phyloP scores from a whole-genome alignment of 2,888 invertebrate species.

The Apodemia hepburni region DNA sequence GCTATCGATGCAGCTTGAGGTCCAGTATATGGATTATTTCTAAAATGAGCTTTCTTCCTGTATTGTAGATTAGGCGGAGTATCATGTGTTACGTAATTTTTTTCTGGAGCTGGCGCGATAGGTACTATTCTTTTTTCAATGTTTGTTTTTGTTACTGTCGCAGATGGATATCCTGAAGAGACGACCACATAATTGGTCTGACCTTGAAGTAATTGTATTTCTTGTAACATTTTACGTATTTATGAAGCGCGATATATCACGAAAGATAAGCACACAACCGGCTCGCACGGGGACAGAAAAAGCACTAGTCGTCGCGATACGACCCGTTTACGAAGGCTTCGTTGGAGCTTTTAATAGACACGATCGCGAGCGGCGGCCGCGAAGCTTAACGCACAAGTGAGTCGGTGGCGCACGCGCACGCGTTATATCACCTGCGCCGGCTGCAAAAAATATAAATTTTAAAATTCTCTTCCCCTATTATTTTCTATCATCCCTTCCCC shows the following conservation, averaged over 20 bases:
- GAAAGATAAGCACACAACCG: slow-evolving; percentile 49
- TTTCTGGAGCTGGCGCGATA: slow-evolving; percentile 80
- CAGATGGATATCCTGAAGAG: slow-evolving; percentile 72
- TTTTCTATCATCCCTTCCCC: slow-evolving; percentile 80
- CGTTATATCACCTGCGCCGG: slow-evolving; percentile 80
- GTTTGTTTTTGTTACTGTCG: slow-evolving; percentile 67
- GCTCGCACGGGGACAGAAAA: slow-evolving; percentile 55
- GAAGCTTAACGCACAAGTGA: slow-evolving; percentile 74
- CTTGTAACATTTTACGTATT: slow-evolving; percentile 74
- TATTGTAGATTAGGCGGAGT: slow-evolving; percentile 81
- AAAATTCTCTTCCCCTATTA: slow-evolving; percentile 80
- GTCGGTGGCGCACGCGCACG: slow-evolving; percentile 73
- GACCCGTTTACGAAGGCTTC: slow-evolving; percentile 35
- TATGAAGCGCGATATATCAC: slow-evolving; percentile 43
- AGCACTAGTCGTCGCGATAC: slow-evolving; percentile 48
- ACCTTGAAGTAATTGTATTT: slow-evolving; percentile 75
- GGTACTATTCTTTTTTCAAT: slow-evolving; percentile 77
- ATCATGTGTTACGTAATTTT: slow-evolving; percentile 74
- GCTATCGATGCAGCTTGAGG: slow-evolving; percentile 93
- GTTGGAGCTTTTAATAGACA: slow-evolving; percentile 44
- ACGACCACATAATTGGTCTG: slow-evolving; percentile 83
- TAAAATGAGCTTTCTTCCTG: slow-evolving; percentile 87
- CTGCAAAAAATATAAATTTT: slow-evolving; percentile 79
- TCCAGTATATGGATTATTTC: slow-evolving; percentile 80
- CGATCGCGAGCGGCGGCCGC: slow-evolving; percentile 57